These are phyloP conservation scores for Leptopilina clavipes DNA, from an alignment of 1,140 invertebrate species.

Conservation along the genomic window DNA sequence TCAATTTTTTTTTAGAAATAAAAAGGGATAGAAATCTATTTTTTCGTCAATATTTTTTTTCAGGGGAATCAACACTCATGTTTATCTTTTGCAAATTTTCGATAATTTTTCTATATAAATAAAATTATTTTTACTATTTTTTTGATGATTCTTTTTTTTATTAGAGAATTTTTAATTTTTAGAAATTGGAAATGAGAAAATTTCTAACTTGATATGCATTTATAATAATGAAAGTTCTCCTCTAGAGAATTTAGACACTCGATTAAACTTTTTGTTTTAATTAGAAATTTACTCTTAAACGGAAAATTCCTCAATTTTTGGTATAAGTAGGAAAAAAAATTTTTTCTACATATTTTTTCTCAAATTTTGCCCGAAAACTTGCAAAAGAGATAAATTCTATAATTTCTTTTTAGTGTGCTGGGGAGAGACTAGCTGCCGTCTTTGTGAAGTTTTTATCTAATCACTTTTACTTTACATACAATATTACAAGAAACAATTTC, in stretches of 20 bases:
- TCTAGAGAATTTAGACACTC: background rate
- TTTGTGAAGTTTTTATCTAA: background rate
- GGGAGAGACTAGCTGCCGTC: conserved; percentile 18
- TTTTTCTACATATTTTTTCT: background rate
- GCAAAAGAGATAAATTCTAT: background rate
- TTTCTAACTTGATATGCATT: background rate
- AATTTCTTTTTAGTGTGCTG: background rate
- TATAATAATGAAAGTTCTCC: background rate
- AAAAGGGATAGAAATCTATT: background rate
- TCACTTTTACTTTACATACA: conserved; percentile 26
- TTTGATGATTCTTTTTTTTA: no score
- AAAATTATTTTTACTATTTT: no score
- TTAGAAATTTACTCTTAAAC: no score
- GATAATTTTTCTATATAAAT: no score
- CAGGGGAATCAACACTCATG: background rate
- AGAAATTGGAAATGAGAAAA: background rate
- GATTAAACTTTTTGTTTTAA: background rate
- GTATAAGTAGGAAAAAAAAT: no score
- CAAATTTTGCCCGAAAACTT: background rate
- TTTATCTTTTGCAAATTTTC: background rate
- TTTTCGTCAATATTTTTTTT: background rate
- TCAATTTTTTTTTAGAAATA: background rate
- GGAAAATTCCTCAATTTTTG: no score
- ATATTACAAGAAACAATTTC: background rate
- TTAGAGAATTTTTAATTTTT: background rate